Conservation (phyloP, 2,113 vertebrate species). For the Malaclemys terrapin region DNA sequence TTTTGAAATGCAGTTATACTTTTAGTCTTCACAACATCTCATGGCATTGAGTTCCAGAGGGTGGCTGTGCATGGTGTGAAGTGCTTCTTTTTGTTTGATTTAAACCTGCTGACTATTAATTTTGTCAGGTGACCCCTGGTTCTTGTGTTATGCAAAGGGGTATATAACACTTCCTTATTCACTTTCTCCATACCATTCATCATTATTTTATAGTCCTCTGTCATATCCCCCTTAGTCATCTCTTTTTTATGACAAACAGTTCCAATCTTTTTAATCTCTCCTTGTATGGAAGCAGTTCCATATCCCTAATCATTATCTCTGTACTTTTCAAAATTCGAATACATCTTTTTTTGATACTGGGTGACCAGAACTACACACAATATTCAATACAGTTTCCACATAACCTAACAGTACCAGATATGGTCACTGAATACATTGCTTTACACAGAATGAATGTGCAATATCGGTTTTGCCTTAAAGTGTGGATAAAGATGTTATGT, state of each 20-base stretch:
- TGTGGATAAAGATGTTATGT: accelerated
- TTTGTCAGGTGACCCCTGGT: neutral
- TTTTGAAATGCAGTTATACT: neutral
- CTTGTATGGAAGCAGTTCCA: neutral
- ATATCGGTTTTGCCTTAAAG: neutral
- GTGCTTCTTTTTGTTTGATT: neutral
- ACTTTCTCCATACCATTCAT: neutral
- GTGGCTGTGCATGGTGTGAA: neutral
- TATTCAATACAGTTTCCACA: neutral
- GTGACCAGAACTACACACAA: neutral
- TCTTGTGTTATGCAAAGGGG: neutral
- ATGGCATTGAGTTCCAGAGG: neutral
- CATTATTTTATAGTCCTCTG: neutral
- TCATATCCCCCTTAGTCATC: neutral
- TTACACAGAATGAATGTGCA: neutral
- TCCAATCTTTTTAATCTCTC: neutral
- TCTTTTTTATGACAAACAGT: no score
- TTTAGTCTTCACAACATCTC: neutral
- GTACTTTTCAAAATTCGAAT: neutral
- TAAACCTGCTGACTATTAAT: neutral
- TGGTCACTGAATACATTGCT: neutral
- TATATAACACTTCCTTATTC: neutral
- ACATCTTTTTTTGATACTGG: no score
- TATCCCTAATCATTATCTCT: neutral
- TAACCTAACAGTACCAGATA: neutral